A percentile compares a stretch with the other conserved stretches of the same genome.
Evolutionary conservation across 2,888 invertebrate genomes (phyloP).

Genomic region (Conus canariensis): DNA sequence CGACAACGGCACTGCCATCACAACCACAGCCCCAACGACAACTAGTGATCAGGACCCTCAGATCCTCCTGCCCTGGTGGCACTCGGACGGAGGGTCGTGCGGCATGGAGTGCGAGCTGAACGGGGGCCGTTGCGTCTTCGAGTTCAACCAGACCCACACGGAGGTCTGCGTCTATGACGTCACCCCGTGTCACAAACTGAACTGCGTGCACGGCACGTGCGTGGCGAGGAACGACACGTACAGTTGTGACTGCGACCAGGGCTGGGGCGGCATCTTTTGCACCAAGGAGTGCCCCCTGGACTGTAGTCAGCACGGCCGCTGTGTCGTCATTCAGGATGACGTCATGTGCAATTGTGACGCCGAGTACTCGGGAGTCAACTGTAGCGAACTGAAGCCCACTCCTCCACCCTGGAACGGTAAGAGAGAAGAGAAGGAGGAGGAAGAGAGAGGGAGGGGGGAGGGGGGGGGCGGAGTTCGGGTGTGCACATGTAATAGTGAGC

Average conservation of each 20-base stretch:
- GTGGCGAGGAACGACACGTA: conserved; percentile 35
- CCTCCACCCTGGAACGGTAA: conserved; percentile 27
- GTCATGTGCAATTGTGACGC: conserved; percentile 58
- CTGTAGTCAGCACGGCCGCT: conserved; percentile 50
- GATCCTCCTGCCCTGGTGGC: background rate
- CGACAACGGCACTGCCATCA: background rate
- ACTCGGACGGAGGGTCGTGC: background rate
- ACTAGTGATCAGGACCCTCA: background rate
- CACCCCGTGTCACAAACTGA: conserved; percentile 32
- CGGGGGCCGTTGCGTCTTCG: conserved; percentile 32
- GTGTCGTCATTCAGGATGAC: conserved; percentile 48
- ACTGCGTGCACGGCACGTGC: conserved; percentile 41
- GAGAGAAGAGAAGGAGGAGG: background rate
- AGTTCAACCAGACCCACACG: background rate
- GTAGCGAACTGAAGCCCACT: conserved; percentile 53
- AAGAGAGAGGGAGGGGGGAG: background rate
- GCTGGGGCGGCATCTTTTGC: conserved; percentile 53
- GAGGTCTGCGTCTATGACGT: conserved; percentile 24
- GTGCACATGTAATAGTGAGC: background rate
- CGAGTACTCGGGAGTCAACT: conserved; percentile 56
- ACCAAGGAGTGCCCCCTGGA: conserved; percentile 50
- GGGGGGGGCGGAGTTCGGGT: background rate
- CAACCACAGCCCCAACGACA: background rate
- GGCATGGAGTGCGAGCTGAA: conserved; percentile 18
- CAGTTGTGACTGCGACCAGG: conserved; percentile 49